A percentile compares a stretch with the other conserved stretches of the same genome.
These are phyloP conservation scores for Hyperoplus lanceolatus DNA, from an alignment of 2,797 vertebrate species.

Conservation along the genomic window DNA sequence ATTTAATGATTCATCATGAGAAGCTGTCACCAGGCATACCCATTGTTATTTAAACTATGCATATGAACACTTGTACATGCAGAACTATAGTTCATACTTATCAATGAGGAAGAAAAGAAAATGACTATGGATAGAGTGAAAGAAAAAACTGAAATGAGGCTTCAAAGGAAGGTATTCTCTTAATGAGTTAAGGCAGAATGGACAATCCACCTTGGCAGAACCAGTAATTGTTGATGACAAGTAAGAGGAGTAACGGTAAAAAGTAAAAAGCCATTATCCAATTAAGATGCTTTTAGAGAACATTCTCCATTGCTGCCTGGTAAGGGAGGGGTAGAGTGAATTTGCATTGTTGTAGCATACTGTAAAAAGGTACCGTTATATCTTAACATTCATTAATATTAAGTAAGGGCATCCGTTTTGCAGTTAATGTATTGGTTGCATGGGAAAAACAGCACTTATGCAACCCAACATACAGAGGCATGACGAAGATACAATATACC, in stretches of 20 bases:
- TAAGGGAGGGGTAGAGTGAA: not conserved
- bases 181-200: slow-evolving; percentile 44
- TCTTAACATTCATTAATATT: slow-evolving; percentile 18
- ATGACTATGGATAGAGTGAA: not conserved
- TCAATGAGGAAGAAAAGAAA: not conserved
- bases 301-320: slow-evolving; percentile 40
- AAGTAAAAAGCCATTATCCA: slow-evolving; percentile 72
- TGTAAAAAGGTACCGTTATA: slow-evolving; percentile 12
- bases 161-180: slow-evolving; percentile 34
- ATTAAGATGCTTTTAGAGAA: slow-evolving; percentile 78
- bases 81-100: not conserved
- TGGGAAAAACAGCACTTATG: not conserved
- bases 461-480: not conserved
- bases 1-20: slow-evolving; percentile 65
- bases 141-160: slow-evolving; percentile 38
- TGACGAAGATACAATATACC: not conserved
- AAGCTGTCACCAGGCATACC: slow-evolving; percentile 39
- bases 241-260: slow-evolving; percentile 54
- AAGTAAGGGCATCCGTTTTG: not conserved
- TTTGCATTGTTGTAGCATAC: not conserved
- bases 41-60: slow-evolving; percentile 34
- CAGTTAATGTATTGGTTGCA: not conserved
- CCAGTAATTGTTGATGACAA: slow-evolving; percentile 57
- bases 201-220: slow-evolving; percentile 61
- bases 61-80: not conserved